A percentile compares a stretch with the other conserved stretches of the same genome.
These are phyloP conservation scores for Argyresthia goedartella DNA, from an alignment of 2,888 invertebrate species.

Conservation along the genomic window DNA sequence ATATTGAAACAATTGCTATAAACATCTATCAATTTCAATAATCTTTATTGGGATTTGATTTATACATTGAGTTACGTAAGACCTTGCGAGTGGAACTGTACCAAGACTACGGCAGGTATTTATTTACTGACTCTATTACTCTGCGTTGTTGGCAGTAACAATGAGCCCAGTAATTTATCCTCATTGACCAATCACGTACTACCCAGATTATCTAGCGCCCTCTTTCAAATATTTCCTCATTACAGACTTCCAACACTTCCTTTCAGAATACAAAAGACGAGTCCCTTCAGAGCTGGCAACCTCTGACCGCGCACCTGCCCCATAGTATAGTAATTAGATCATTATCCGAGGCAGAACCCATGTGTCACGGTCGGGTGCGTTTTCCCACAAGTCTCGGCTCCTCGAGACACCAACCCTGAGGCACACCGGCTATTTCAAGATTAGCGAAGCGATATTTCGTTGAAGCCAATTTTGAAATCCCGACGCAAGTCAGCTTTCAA, in stretches of 20 bases:
- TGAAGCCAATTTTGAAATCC: slow-evolving; percentile 2
- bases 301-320: slow-evolving; percentile 38
- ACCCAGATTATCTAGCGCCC: background rate
- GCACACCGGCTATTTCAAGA: background rate
- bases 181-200: background rate
- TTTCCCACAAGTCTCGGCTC: slow-evolving; percentile 30
- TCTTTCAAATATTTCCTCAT: slow-evolving; percentile 24
- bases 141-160: no score
- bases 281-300: slow-evolving; percentile 21
- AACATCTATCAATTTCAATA: slow-evolving; percentile 7
- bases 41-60: slow-evolving; percentile 15
- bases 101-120: background rate
- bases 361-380: background rate
- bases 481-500: background rate
- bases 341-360: slow-evolving; percentile 23
- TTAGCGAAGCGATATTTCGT: slow-evolving; percentile 1
- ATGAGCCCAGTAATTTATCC: no score
- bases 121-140: no score
- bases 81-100: background rate
- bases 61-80: slow-evolving; percentile 4
- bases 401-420: slow-evolving; percentile 10
- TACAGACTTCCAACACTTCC: slow-evolving; percentile 12
- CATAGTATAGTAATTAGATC: slow-evolving; percentile 45
- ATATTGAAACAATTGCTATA: slow-evolving; percentile 8
- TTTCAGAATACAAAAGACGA: background rate